phyloP scores from a whole-genome alignment of 2,797 vertebrate species.

The Hypotaenidia okinawae region DNA sequence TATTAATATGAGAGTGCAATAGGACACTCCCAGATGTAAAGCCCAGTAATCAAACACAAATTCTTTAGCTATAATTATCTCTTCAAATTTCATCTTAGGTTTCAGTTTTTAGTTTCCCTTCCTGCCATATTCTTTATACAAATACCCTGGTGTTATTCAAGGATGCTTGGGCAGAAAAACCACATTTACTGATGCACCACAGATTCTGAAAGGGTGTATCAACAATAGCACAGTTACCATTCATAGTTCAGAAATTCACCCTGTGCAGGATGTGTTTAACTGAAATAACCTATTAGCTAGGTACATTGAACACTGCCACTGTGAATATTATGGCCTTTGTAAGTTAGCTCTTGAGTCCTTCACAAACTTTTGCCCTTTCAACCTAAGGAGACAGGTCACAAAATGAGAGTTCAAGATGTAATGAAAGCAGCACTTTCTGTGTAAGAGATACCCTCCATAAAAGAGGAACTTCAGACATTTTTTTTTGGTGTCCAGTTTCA shows the following conservation, averaged over 20 bases:
- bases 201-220: neutral
- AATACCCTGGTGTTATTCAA: neutral
- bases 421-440: neutral
- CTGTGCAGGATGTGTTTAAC: neutral
- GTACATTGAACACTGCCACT: neutral
- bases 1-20: constrained; percentile 35
- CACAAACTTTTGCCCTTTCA: neutral
- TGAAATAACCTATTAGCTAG: neutral
- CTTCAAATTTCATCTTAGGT: constrained; percentile 38
- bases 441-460: neutral
- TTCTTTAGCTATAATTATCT: constrained; percentile 44
- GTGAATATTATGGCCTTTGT: fast-evolving
- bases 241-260: neutral
- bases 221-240: neutral
- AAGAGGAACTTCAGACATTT: constrained; percentile 45
- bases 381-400: neutral
- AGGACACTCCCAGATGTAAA: constrained; percentile 35
- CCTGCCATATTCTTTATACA: neutral
- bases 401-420: neutral
- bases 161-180: neutral
- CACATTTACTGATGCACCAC: neutral
- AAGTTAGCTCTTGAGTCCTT: neutral
- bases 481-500: neutral
- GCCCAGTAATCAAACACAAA: constrained; percentile 40
- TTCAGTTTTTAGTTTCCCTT: constrained; percentile 36